These are phyloP conservation scores for Drosophila putrida DNA, from an alignment of 2,888 invertebrate species.

Conservation along the genomic window DNA sequence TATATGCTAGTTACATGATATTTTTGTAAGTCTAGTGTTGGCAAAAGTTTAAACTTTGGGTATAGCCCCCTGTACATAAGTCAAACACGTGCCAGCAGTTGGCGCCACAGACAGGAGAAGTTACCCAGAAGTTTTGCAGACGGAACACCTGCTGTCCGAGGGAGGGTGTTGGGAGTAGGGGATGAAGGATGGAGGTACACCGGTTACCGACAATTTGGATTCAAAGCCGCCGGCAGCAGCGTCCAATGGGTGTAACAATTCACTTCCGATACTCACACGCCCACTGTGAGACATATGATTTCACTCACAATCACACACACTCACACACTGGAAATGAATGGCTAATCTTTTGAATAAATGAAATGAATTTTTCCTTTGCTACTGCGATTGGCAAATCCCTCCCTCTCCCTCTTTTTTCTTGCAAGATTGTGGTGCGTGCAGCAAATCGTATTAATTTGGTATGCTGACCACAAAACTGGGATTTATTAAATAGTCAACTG, in stretches of 20 bases:
- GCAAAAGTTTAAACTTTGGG: constrained; percentile 70
- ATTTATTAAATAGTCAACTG: constrained; percentile 82
- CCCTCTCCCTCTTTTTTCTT: background rate
- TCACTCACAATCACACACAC: constrained; percentile 7
- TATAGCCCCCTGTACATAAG: constrained; percentile 64
- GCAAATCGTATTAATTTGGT: constrained; percentile 81
- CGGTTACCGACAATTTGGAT: constrained; percentile 51
- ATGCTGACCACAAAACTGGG: constrained; percentile 82
- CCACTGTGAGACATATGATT: background rate
- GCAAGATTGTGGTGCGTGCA: constrained; percentile 31
- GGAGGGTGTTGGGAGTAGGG: background rate
- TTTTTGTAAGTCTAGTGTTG: constrained; percentile 31
- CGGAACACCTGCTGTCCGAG: constrained; percentile 70
- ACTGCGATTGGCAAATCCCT: constrained; percentile 34
- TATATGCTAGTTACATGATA: constrained; percentile 3
- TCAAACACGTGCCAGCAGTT: constrained; percentile 72
- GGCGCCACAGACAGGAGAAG: constrained; percentile 37
- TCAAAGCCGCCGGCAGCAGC: constrained; percentile 34
- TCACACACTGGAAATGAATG: constrained; percentile 69
- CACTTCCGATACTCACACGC: constrained; percentile 39
- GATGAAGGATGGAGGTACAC: no score
- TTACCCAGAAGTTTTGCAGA: constrained; percentile 51
- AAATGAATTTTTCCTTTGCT: constrained; percentile 67
- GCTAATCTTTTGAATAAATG: constrained; percentile 80
- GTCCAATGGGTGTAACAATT: constrained; percentile 64